phyloP scores from a whole-genome alignment of 2,888 invertebrate species.

The Thymelicus sylvestris region DNA sequence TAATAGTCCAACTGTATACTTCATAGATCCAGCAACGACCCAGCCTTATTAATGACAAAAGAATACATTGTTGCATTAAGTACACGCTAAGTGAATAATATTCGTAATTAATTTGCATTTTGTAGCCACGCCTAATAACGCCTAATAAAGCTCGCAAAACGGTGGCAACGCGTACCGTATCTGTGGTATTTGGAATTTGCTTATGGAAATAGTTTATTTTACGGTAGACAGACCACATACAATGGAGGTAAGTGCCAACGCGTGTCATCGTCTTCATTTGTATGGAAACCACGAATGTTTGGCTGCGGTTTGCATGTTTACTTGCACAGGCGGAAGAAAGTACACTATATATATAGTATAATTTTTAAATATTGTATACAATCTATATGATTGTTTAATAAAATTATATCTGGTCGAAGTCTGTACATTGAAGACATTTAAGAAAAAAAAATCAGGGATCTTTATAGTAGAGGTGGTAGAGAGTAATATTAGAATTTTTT shows the following conservation, averaged over 20 bases:
- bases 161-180: not conserved
- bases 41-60: not conserved
- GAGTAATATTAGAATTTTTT: too few relatives aligned
- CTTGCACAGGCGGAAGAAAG: not conserved
- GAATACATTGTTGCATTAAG: not conserved
- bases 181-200: conserved; percentile 20
- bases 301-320: conserved; percentile 6
- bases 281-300: conserved; percentile 23
- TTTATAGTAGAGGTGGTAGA: too few relatives aligned
- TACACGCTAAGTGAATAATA: not conserved
- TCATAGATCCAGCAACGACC: not conserved
- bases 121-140: not conserved
- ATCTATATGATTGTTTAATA: too few relatives aligned
- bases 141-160: not conserved
- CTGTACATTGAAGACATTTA: too few relatives aligned
- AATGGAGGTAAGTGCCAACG: conserved; percentile 29
- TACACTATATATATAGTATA: not conserved
- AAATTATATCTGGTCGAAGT: too few relatives aligned
- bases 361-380: too few relatives aligned
- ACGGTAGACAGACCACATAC: conserved; percentile 25
- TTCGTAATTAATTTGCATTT: not conserved
- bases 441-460: too few relatives aligned
- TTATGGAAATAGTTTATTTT: conserved; percentile 27
- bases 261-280: conserved; percentile 29
- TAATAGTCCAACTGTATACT: not conserved